Evolutionary conservation across 2,888 invertebrate genomes (phyloP).

Genomic region (Strigamia crassipes): DNA sequence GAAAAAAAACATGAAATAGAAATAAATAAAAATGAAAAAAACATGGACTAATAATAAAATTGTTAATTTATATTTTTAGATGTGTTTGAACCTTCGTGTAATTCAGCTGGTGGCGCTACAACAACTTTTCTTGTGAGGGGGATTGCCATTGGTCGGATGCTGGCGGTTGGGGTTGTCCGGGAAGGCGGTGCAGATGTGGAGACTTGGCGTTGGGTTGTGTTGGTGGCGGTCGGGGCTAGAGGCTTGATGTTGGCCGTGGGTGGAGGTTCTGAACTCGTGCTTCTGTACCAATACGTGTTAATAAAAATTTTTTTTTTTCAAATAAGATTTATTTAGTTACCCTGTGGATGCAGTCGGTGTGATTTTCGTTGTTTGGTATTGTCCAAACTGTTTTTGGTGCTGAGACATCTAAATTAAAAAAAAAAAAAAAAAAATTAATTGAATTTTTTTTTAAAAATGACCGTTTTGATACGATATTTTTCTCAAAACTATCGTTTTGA

Average conservation of each 20-base stretch:
- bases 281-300: no score
- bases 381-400: constrained; percentile 52
- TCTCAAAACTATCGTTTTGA: no score
- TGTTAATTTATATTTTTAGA: neutral
- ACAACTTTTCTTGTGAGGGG: constrained; percentile 57
- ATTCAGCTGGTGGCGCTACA: constrained; percentile 52
- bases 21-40: no score
- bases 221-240: constrained; percentile 72
- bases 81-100: constrained; percentile 23
- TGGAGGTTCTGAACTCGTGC: constrained; percentile 62
- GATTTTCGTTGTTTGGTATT: constrained; percentile 49
- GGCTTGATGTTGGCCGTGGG: constrained; percentile 93
- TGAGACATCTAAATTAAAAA: neutral
- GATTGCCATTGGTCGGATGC: constrained; percentile 87
- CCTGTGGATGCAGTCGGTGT: constrained; percentile 53
- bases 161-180: constrained; percentile 82
- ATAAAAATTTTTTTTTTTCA: neutral
- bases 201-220: constrained; percentile 52
- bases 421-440: neutral
- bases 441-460: constrained; percentile 63
- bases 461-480: no score
- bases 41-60: no score
- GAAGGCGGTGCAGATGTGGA: constrained; percentile 61
- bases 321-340: constrained; percentile 52
- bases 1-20: no score